These are phyloP conservation scores for Upupa epops DNA, from an alignment of 2,113 vertebrate species.

Conservation along the genomic window DNA sequence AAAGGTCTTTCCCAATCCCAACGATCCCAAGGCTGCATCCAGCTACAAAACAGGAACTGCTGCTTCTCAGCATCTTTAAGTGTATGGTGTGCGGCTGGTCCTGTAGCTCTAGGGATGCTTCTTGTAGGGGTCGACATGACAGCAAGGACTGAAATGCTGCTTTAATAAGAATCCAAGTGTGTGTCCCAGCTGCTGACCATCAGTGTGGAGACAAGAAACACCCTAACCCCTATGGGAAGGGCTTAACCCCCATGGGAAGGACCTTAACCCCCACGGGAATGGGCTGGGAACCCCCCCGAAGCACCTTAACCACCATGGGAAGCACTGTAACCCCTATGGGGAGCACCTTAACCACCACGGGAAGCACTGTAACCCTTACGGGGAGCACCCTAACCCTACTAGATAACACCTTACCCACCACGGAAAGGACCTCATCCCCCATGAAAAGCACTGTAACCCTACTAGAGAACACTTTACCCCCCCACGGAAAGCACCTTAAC, in stretches of 20 bases:
- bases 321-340: neutral
- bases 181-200: fast-evolving
- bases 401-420: neutral
- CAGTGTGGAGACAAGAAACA: neutral
- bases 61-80: neutral
- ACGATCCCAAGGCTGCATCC: neutral
- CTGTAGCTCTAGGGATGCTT: neutral
- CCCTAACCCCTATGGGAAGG: neutral
- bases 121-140: fast-evolving
- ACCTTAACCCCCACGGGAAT: neutral
- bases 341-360: neutral
- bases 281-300: no score
- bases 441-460: neutral
- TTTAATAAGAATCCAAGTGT: fast-evolving
- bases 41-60: fast-evolving
- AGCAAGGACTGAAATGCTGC: fast-evolving
- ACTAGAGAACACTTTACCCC: neutral
- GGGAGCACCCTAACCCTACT: no score
- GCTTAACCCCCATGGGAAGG: neutral
- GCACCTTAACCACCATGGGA: neutral
- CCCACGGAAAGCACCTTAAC: neutral
- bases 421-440: neutral
- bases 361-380: neutral
- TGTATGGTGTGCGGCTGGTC: fast-evolving
- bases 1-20: neutral